phyloP scores from a whole-genome alignment of 2,113 vertebrate genomes.

The Pterocles orientalis region DNA sequence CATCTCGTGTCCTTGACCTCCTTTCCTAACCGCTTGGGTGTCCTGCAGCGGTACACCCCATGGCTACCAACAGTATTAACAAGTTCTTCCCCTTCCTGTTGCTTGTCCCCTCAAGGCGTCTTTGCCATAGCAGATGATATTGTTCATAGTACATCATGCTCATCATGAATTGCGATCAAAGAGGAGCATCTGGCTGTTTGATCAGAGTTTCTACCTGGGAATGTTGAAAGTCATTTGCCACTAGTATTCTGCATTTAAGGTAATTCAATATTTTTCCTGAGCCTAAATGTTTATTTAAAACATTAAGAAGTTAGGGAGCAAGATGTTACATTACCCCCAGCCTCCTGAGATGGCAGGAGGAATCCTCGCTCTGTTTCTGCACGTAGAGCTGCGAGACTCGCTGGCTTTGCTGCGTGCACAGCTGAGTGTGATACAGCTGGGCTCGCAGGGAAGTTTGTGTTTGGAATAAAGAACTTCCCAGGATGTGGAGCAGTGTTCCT shows the following conservation, averaged over 20 bases:
- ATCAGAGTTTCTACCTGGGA: neutral
- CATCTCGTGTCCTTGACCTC: neutral
- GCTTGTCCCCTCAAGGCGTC: neutral
- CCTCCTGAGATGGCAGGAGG: neutral
- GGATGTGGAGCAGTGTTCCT: neutral
- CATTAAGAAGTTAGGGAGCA: neutral
- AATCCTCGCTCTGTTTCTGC: neutral
- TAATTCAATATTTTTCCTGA: neutral
- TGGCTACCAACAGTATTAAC: neutral
- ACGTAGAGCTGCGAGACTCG: neutral
- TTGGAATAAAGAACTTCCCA: neutral
- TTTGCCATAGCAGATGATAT: neutral
- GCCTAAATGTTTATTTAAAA: neutral
- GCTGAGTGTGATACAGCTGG: rapidly evolving
- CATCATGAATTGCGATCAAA: neutral
- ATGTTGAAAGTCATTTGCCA: neutral
- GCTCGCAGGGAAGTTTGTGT: neutral
- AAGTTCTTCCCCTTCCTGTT: neutral
- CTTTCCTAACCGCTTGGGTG: neutral
- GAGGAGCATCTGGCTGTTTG: neutral
- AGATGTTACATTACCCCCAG: rapidly evolving
- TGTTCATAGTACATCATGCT: neutral
- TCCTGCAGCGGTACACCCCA: neutral
- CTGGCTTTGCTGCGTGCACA: rapidly evolving
- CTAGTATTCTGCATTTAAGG: neutral